These are phyloP conservation scores for Cybosia mesomella DNA, from an alignment of 2,888 invertebrate species.

Conservation along the genomic window DNA sequence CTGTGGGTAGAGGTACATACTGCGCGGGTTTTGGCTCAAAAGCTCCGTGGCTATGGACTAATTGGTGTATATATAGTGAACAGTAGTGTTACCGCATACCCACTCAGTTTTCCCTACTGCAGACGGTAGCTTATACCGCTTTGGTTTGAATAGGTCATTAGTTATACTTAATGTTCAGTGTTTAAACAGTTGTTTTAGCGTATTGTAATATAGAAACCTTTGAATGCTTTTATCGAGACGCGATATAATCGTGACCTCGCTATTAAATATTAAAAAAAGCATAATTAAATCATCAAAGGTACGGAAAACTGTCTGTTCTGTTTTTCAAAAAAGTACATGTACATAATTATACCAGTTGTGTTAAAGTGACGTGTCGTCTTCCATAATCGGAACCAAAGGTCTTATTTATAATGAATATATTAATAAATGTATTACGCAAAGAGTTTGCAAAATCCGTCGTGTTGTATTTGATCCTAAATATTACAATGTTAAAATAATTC, in stretches of 20 bases:
- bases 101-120: too few species aligned
- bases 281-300: too few species aligned
- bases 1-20: too few species aligned
- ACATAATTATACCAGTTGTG: background rate
- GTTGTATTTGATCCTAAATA: conserved; percentile 31
- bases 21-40: too few species aligned
- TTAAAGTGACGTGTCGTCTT: conserved; percentile 12
- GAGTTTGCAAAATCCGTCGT: conserved; percentile 32
- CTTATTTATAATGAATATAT: conserved; percentile 30
- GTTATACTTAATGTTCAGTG: background rate
- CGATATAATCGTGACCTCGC: background rate
- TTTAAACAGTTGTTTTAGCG: background rate
- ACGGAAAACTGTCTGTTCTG: too few species aligned
- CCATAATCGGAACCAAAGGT: conserved; percentile 23
- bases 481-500: conserved; percentile 3
- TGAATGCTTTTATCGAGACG: background rate
- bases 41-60: too few species aligned
- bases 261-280: background rate
- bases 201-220: too few species aligned
- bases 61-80: too few species aligned
- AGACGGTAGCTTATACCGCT: too few species aligned
- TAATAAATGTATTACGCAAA: conserved; percentile 30
- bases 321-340: background rate
- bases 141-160: too few species aligned
- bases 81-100: too few species aligned